Evolutionary conservation across 2,113 vertebrate species (phyloP).

Genomic region (Vimba vimba): DNA sequence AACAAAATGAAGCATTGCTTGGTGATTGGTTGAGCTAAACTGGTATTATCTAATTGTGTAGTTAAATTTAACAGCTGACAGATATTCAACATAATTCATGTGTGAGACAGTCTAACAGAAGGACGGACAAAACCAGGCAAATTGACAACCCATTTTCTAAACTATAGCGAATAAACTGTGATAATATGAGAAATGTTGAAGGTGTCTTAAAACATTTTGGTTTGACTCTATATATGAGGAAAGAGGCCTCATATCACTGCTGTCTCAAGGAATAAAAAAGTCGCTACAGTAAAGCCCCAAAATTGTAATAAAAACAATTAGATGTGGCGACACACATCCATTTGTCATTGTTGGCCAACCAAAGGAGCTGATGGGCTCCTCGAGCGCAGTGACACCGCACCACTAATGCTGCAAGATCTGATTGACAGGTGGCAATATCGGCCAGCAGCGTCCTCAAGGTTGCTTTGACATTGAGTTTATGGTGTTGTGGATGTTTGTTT

Average conservation of each 20-base stretch:
- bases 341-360: constrained; percentile 46
- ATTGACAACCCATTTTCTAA: too few relatives aligned
- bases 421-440: constrained; percentile 66
- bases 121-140: too few relatives aligned
- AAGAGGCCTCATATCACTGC: not conserved
- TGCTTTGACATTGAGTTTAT: not conserved
- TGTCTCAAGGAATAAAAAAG: not conserved
- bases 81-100: too few relatives aligned
- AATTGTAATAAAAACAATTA: not conserved
- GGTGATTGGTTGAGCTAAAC: too few relatives aligned
- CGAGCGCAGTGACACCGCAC: constrained; percentile 49
- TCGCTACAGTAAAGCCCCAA: not conserved
- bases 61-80: too few relatives aligned
- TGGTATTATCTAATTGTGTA: too few relatives aligned
- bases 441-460: constrained; percentile 51
- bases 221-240: not conserved
- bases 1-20: too few relatives aligned
- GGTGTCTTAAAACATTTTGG: too few relatives aligned
- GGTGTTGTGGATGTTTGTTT: constrained; percentile 46
- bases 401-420: constrained; percentile 42
- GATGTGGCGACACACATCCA: not conserved
- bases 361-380: constrained; percentile 46
- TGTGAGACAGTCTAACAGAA: too few relatives aligned
- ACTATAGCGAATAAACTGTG: too few relatives aligned
- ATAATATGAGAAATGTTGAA: too few relatives aligned